Evolutionary conservation across 2,888 invertebrate genomes (phyloP).

Genomic region (Aleiodes alternator): DNA sequence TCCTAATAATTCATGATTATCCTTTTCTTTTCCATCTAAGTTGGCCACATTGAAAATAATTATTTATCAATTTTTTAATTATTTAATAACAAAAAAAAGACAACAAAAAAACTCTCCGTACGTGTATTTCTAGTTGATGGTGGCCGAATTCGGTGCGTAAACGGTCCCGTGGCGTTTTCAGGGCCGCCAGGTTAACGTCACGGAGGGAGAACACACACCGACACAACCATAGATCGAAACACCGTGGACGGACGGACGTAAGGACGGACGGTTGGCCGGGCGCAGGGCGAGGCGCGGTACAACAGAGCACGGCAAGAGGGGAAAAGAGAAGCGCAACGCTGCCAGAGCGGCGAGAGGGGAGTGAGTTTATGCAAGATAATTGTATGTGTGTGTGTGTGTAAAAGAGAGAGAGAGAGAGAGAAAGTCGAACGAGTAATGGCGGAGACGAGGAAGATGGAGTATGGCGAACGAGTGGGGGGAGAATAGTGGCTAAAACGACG

Average conservation of each 20-base stretch:
- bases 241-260: slow-evolving; percentile 66
- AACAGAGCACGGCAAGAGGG: slow-evolving; percentile 55
- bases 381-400: slow-evolving; percentile 46
- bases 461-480: slow-evolving; percentile 36
- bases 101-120: slow-evolving; percentile 41
- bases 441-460: slow-evolving; percentile 37
- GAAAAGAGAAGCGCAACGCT: slow-evolving; percentile 48
- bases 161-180: slow-evolving; percentile 66
- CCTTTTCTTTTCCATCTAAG: not conserved
- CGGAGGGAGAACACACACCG: slow-evolving; percentile 63
- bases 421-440: slow-evolving; percentile 15
- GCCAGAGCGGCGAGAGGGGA: slow-evolving; percentile 39
- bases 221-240: slow-evolving; percentile 64
- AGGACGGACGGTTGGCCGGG: slow-evolving; percentile 68
- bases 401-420: slow-evolving; percentile 41
- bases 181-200: slow-evolving; percentile 75
- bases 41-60: not conserved
- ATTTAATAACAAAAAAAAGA: slow-evolving; percentile 6
- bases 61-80: slow-evolving; percentile 1
- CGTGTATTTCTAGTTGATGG: slow-evolving; percentile 54
- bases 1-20: not conserved
- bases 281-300: slow-evolving; percentile 62
- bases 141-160: slow-evolving; percentile 57
- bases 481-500: slow-evolving; percentile 40
- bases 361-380: slow-evolving; percentile 42